Evolutionary conservation across 2,888 invertebrate species (phyloP).

Genomic region (Meiosimyza platycephala): DNA sequence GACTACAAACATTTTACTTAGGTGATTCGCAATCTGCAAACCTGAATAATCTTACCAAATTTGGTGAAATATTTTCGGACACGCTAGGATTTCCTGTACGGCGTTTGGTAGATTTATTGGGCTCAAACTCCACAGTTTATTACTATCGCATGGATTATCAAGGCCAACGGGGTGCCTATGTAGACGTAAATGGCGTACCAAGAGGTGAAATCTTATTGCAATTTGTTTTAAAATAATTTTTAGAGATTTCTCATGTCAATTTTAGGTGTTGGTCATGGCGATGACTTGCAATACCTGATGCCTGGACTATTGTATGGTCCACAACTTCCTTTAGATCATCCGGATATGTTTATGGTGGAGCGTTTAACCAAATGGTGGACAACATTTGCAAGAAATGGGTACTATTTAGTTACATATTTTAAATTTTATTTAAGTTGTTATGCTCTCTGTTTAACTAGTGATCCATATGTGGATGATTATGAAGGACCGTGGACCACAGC

Average conservation of each 20-base stretch:
- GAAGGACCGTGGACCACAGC: slow-evolving; percentile 50
- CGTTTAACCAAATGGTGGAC: slow-evolving; percentile 64
- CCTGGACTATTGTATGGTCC: slow-evolving; percentile 52
- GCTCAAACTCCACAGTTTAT: slow-evolving; percentile 69
- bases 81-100: slow-evolving; percentile 71
- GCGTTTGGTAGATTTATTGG: slow-evolving; percentile 71
- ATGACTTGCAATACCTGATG: slow-evolving; percentile 59
- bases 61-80: slow-evolving; percentile 71
- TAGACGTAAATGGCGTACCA: slow-evolving; percentile 66
- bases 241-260: background rate
- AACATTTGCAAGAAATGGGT: slow-evolving; percentile 63
- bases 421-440: slow-evolving; percentile 27
- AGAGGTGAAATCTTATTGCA: slow-evolving; percentile 44
- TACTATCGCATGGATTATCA: slow-evolving; percentile 73
- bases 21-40: slow-evolving; percentile 36
- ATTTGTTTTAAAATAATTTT: no score
- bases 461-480: background rate
- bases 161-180: slow-evolving; percentile 70
- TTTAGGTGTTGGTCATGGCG: slow-evolving; percentile 53
- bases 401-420: slow-evolving; percentile 36
- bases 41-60: slow-evolving; percentile 41
- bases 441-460: background rate
- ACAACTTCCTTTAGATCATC: slow-evolving; percentile 52
- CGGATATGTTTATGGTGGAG: slow-evolving; percentile 66
- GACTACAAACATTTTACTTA: slow-evolving; percentile 50